phyloP scores from a whole-genome alignment of 2,113 vertebrate genomes.

The Hepsetus odoe region DNA sequence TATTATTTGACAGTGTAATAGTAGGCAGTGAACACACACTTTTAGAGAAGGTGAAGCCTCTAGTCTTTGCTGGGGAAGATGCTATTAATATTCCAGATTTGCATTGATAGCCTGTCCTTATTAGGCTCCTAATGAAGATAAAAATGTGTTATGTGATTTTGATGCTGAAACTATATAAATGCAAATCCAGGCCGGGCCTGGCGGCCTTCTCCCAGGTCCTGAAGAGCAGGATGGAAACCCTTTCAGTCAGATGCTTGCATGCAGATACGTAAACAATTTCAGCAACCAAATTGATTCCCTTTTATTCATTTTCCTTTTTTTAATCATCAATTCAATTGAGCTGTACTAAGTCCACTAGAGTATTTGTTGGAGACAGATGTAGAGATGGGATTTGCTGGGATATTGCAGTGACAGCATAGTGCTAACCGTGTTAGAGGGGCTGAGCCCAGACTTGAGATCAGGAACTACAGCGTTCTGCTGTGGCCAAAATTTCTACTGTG shows the following conservation, averaged over 20 bases:
- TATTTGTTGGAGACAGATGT: constrained; percentile 33
- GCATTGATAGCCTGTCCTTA: constrained; percentile 66
- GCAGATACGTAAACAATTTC: constrained; percentile 63
- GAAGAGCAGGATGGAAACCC: constrained; percentile 44
- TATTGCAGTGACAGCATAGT: neutral
- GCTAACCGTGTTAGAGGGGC: neutral
- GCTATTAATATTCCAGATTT: constrained; percentile 61
- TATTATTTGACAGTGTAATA: neutral
- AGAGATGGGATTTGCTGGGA: neutral
- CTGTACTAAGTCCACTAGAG: constrained; percentile 27
- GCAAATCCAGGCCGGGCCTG: constrained; percentile 70
- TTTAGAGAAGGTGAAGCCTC: neutral
- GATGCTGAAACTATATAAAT: constrained; percentile 68
- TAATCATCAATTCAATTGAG: constrained; percentile 42
- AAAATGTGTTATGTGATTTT: constrained; percentile 70
- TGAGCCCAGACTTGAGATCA: neutral
- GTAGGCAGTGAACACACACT: neutral
- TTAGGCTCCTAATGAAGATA: constrained; percentile 74
- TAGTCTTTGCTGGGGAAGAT: constrained; percentile 30
- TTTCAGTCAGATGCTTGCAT: constrained; percentile 49
- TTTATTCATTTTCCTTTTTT: constrained; percentile 41
- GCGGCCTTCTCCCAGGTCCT: constrained; percentile 47
- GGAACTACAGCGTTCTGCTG: too few relatives aligned
- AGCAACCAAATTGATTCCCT: constrained; percentile 61
- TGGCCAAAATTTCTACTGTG: too few relatives aligned